Evolutionary conservation across 2,888 invertebrate genomes (phyloP).

Genomic region (Hybos culiciformis): DNA sequence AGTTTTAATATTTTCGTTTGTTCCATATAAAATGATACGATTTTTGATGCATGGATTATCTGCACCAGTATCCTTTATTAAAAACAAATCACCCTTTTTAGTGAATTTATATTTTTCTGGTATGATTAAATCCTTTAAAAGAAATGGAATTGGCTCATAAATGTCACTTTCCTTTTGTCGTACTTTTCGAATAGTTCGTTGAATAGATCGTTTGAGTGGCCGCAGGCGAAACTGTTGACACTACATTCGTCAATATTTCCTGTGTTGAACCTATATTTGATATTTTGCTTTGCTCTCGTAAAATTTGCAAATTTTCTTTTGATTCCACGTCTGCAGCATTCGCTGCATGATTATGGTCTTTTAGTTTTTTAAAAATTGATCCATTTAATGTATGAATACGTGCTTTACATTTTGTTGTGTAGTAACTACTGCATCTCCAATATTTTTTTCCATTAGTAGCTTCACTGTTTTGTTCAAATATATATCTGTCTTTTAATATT

Average conservation of each 20-base stretch:
- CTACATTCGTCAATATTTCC: not conserved
- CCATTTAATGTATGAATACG: not conserved
- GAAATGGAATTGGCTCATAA: not conserved
- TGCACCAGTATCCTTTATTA: not conserved
- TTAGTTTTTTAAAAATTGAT: not conserved
- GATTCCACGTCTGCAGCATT: not conserved
- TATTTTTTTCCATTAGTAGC: not conserved
- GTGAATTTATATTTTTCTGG: slow-evolving; percentile 1
- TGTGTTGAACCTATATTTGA: not conserved
- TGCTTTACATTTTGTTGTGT: not conserved
- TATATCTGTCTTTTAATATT: not conserved
- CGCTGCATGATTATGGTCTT: not conserved
- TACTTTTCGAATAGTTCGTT: not conserved
- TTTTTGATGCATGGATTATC: not conserved
- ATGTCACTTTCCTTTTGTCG: not conserved
- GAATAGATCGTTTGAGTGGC: not conserved
- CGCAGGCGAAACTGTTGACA: not conserved
- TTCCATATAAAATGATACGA: not conserved
- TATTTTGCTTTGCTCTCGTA: not conserved
- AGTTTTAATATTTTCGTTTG: not conserved
- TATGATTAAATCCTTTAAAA: not conserved
- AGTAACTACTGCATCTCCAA: not conserved
- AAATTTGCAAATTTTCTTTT: not conserved
- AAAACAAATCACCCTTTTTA: not conserved
- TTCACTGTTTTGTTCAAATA: not conserved